Evolutionary conservation across 2,797 vertebrate species (phyloP), one percentile per base, ranked within the genome.

Genomic region (Macroramphosus scolopax): DNA sequence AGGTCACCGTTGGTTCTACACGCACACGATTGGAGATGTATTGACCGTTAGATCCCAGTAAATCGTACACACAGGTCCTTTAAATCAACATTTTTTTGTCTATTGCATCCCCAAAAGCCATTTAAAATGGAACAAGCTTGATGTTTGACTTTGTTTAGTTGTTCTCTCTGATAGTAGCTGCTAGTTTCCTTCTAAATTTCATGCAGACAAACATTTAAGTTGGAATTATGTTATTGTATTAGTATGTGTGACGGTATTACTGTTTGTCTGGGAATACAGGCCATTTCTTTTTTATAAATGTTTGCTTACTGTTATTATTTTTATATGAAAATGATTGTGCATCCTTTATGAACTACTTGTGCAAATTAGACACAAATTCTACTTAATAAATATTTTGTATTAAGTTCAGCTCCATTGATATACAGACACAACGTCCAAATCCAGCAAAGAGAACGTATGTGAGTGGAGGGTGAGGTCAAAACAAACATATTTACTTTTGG

Each of bases 321-420:
- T 38, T 37, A 18, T 36, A 24, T 14, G 5, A 1, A 60, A 35
- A 36, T 18, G 31, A 5, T 3, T 30, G 25, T 60, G 38, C 26
- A 40, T 18, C 57, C 17, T 34, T 61, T 30, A 29, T 45, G 3
- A 15, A 50, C 29, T 31, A 38, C 5, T 13, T 50, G 35, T 49
- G 30, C n/a, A 25, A 53, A 52, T 25, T 8, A 14, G 0, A 50
- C 40, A 51, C 9, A 42, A 38, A 49, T 48, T 45, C 1, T 33
- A 22, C 11, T 33, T 45, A 70, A 75, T 61, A 83, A 75, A 76
- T 30, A 44, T 64, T 66, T 66, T 68, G 24, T 64, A 53, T 47
- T 34, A 67, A 26, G 26, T 60, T 53, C 6, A 53, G 33, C 2
- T 4, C 6, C 38, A 33, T 47, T 42, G 17, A 15, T 22, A 22